Conservation (phyloP, 2,113 vertebrate species). For the Oryzias melastigma region DNA sequence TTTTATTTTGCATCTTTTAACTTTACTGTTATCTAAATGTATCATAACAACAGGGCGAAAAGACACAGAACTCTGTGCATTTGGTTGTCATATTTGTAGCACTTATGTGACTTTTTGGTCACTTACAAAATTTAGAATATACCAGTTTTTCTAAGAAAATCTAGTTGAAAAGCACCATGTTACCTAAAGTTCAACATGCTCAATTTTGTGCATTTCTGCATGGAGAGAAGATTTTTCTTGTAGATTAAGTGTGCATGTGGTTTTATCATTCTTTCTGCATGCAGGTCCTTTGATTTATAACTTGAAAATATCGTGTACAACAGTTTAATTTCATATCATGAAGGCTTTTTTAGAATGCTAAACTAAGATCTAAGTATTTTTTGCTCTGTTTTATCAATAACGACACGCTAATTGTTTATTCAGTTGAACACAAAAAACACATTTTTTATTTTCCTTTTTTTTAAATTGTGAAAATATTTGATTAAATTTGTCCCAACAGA, state of each 20-base stretch:
- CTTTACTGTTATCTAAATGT: conserved; percentile 25
- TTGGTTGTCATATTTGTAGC: conserved; percentile 50
- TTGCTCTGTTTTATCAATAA: conserved; percentile 34
- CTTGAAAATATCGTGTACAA: too few relatives aligned
- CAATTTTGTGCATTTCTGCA: conserved; percentile 17
- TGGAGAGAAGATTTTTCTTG: neutral
- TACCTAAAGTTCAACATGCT: neutral
- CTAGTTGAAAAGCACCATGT: conserved; percentile 25
- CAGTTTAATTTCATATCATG: conserved; percentile 42
- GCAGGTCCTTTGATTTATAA: too few relatives aligned
- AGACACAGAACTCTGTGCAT: neutral
- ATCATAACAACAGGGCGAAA: conserved; percentile 8
- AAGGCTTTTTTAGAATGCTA: conserved; percentile 46
- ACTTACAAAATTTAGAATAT: conserved; percentile 29
- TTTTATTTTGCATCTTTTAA: neutral
- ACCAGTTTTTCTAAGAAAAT: conserved; percentile 34
- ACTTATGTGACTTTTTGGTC: conserved; percentile 21
- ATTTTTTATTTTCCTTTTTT: too few relatives aligned
- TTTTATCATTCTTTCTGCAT: too few relatives aligned
- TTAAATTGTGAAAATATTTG: too few relatives aligned
- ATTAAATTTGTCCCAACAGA: too few relatives aligned
- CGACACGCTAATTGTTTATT: too few relatives aligned
- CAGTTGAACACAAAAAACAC: too few relatives aligned
- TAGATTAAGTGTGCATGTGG: conserved; percentile 1
- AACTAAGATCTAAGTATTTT: conserved; percentile 15